A percentile compares a stretch with the other conserved stretches of the same genome.
phyloP scores from a whole-genome alignment of 2,797 vertebrate species.

The Prunella strophiata region DNA sequence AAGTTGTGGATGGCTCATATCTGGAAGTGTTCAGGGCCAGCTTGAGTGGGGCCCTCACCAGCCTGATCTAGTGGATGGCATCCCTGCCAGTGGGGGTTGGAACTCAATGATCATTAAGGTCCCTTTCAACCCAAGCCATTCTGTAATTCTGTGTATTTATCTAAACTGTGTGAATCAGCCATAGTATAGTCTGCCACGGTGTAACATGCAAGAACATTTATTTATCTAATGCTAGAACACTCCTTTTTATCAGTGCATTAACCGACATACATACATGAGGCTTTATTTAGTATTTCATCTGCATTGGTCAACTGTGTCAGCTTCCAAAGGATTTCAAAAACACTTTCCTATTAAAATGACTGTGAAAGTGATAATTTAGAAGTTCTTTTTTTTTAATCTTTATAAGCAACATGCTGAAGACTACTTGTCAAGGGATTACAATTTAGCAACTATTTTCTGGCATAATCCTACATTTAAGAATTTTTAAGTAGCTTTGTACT shows the following conservation, averaged over 20 bases:
- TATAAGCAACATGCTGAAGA: slow-evolving; percentile 17
- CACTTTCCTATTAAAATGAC: neutral
- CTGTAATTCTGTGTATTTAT: neutral
- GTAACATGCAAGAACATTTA: neutral
- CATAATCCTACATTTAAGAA: slow-evolving; percentile 85
- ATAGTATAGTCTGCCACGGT: neutral
- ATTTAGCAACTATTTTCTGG: slow-evolving; percentile 81
- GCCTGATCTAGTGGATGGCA: neutral
- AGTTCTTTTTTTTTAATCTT: neutral
- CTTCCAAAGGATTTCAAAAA: neutral
- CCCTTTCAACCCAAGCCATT: neutral
- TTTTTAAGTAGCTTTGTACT: slow-evolving; percentile 87
- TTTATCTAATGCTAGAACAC: neutral
- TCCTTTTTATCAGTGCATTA: neutral
- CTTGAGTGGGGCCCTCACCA: neutral
- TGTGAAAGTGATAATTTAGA: neutral
- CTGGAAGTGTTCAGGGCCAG: neutral
- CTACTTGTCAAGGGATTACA: neutral
- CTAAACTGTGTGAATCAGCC: neutral
- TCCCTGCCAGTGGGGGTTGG: neutral
- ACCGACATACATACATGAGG: neutral
- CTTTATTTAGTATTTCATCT: slow-evolving; percentile 30
- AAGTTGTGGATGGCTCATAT: neutral
- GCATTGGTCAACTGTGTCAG: neutral
- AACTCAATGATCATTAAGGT: neutral